Conservation (phyloP, 2,113 vertebrate genomes). For the Pangasianodon hypophthalmus region DNA sequence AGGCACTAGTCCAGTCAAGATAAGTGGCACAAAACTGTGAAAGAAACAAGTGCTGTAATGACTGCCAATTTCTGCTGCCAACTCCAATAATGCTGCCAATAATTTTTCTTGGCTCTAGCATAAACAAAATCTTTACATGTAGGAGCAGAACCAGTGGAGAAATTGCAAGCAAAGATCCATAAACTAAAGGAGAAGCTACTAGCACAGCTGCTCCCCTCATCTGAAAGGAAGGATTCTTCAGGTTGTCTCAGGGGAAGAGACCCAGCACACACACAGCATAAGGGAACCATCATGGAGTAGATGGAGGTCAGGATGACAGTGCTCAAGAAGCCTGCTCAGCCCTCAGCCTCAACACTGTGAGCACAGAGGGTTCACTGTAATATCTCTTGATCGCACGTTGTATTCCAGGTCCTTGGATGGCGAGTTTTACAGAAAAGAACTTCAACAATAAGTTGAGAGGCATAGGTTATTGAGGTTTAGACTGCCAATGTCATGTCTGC, state of each 20-base stretch:
- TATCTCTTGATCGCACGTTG: neutral
- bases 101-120: neutral
- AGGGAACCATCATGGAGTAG: neutral
- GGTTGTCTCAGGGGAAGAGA: conserved; percentile 1
- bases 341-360: neutral
- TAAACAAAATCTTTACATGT: conserved; percentile 4
- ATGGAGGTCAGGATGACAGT: neutral
- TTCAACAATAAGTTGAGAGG: conserved; percentile 57
- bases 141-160: neutral
- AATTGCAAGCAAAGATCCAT: neutral
- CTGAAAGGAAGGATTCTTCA: conserved; percentile 23
- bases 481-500: conserved; percentile 54
- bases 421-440: conserved; percentile 21
- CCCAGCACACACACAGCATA: conserved; percentile 19
- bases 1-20: neutral
- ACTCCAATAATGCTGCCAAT: neutral
- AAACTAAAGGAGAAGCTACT: conserved; percentile 63
- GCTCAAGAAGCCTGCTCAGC: neutral
- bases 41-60: neutral
- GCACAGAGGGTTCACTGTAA: neutral
- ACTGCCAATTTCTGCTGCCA: no score
- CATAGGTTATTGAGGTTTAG: conserved; percentile 56
- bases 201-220: conserved; percentile 70
- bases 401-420: conserved; percentile 33
- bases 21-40: neutral